Base-by-base conservation (phyloP, 2,888 invertebrate species). In the Neocrepidodera transversa region DNA sequence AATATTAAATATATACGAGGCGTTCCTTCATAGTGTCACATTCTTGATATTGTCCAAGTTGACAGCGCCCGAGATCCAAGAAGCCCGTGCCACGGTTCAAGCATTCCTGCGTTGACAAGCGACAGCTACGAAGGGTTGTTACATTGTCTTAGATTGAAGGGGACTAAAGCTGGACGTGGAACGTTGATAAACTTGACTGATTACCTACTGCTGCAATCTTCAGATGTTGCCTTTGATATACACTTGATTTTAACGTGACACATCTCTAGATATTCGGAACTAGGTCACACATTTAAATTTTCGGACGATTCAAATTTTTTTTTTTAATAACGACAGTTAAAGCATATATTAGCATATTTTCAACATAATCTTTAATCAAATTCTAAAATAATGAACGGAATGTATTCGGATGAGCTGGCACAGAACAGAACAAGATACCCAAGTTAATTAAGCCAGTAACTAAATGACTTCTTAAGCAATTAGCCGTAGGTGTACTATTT, bases 391-490 rank as follows among this genome's bases (percentile, higher is more conserved):
- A n/a, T n/a, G n/a, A n/a, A n/a, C n/a, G n/a, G n/a, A n/a, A n/a
- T n/a, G n/a, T 14, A 14, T 36, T 36, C 14, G 40, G 47, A 13
- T 48, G 40, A 65, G 68, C 73, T 73, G 73, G 74, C 71, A 71
- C 68, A 74, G 69, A 71, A 69, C 72, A 38, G 17, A 38, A 38
- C 38, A 38, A 10, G 38, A 38, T 38, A 38, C 17, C 35, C 7
- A 74, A 74, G 72, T 72, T 73, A 74, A 74, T 75, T 74, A 76
- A 72, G 72, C 71, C 72, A 71, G 72, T 72, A 75, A 73, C 74
- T 74, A 74, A 76, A 76, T 75, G 75, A 75, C 74, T 76, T 76
- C 76, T 77, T 75, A 73, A 74, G 74, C 76, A 77, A 77, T 77
- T 76, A 76, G 74, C 77, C 74, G 67, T 71, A 71, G 77, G 77